Evolutionary conservation across 2,888 invertebrate genomes (phyloP).

Genomic region (Panorpa germanica): DNA sequence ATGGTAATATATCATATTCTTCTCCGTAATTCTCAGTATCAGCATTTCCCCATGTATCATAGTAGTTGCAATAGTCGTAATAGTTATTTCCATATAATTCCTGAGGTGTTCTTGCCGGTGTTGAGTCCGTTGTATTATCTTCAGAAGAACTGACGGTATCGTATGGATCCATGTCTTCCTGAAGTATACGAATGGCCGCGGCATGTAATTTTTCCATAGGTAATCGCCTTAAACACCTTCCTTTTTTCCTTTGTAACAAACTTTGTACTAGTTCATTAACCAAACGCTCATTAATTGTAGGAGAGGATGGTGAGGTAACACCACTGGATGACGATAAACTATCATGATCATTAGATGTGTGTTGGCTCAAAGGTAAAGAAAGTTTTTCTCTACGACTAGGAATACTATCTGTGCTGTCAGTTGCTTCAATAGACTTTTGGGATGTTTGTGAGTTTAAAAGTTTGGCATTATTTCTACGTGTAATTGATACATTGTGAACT

Average conservation of each 20-base stretch:
- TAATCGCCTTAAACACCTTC: slow-evolving; percentile 29
- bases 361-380: slow-evolving; percentile 27
- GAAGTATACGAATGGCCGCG: slow-evolving; percentile 32
- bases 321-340: slow-evolving; percentile 32
- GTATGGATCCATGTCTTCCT: slow-evolving; percentile 31
- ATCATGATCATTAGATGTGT: slow-evolving; percentile 27
- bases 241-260: slow-evolving; percentile 31
- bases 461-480: slow-evolving; percentile 22
- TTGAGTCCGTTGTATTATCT: slow-evolving; percentile 24
- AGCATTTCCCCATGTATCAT: slow-evolving; percentile 29
- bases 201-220: slow-evolving; percentile 37
- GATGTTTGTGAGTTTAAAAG: no score
- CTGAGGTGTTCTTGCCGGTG: slow-evolving; percentile 27
- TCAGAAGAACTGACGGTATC: slow-evolving; percentile 24
- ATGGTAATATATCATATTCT: slow-evolving; percentile 31
- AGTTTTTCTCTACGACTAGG: slow-evolving; percentile 27
- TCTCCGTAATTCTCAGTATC: slow-evolving; percentile 15
- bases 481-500: slow-evolving; percentile 24
- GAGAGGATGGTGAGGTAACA: slow-evolving; percentile 27
- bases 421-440: slow-evolving; percentile 13
- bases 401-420: slow-evolving; percentile 23
- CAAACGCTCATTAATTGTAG: slow-evolving; percentile 29
- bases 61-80: slow-evolving; percentile 34
- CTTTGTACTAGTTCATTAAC: slow-evolving; percentile 38
- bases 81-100: slow-evolving; percentile 26